phyloP scores from a whole-genome alignment of 1,140 invertebrate genomes.

The Drosophila sproati region DNA sequence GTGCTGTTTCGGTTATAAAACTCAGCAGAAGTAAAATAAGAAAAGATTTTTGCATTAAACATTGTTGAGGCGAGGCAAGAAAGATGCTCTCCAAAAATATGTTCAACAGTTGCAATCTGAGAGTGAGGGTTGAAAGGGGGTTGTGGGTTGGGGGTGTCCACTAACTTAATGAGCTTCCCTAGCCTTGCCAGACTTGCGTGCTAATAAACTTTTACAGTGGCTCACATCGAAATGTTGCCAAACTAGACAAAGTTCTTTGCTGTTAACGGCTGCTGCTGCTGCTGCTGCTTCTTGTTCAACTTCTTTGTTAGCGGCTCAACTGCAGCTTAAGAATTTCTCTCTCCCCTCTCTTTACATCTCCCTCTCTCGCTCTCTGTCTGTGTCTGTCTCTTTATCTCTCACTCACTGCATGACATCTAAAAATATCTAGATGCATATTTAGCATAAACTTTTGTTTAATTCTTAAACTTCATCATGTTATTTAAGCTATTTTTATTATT shows the following conservation, averaged over 20 bases:
- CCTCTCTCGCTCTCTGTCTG: too few species aligned
- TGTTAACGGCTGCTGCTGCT: background rate
- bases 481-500: too few species aligned
- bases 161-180: constrained; percentile 51
- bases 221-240: background rate
- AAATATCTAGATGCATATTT: too few species aligned
- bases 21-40: background rate
- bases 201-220: constrained; percentile 57
- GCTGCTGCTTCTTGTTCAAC: too few species aligned
- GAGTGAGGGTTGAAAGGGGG: background rate
- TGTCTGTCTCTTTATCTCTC: too few species aligned
- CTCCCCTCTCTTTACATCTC: too few species aligned
- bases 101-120: constrained; percentile 57
- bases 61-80: constrained; percentile 42
- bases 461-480: too few species aligned
- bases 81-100: constrained; percentile 39
- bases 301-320: constrained; percentile 5
- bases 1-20: constrained; percentile 24
- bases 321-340: constrained; percentile 33
- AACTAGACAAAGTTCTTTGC: constrained; percentile 48
- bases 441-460: too few species aligned
- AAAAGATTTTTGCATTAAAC: constrained; percentile 70
- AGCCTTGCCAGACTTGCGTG: constrained; percentile 21
- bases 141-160: too few species aligned
- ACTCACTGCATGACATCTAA: too few species aligned